These are phyloP conservation scores for Trichosurus vulpecula DNA, from an alignment of 2,797 vertebrate species.

Conservation along the genomic window DNA sequence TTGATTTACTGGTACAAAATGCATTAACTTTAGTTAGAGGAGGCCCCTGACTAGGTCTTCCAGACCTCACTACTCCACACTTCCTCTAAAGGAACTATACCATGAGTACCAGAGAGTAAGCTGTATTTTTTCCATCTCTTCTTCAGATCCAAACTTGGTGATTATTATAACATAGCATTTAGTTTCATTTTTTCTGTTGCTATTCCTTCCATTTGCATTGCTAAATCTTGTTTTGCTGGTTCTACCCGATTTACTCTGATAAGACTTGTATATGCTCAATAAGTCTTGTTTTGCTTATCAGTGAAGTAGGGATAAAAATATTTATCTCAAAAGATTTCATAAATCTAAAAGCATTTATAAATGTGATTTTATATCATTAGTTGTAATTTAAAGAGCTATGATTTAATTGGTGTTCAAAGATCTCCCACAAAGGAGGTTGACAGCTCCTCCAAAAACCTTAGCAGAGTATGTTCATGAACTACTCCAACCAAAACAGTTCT, in stretches of 20 bases:
- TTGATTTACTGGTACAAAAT: background rate
- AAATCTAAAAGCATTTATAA: background rate
- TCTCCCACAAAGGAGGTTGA: background rate
- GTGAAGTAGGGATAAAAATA: background rate
- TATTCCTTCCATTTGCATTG: background rate
- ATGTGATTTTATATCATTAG: background rate
- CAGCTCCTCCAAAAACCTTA: background rate
- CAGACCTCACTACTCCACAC: background rate
- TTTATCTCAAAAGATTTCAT: background rate
- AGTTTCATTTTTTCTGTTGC: background rate
- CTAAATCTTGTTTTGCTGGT: background rate
- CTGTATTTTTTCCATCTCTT: background rate
- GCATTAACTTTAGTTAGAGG: background rate
- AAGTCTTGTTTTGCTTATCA: background rate
- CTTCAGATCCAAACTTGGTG: background rate
- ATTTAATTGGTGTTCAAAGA: background rate
- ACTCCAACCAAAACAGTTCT: background rate
- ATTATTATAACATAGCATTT: background rate
- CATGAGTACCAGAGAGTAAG: background rate
- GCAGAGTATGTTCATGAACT: background rate
- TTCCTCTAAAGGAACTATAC: background rate
- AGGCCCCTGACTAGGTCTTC: background rate
- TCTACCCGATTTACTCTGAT: background rate
- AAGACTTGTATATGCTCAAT: background rate
- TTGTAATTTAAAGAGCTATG: background rate